Base-by-base conservation (phyloP, 2,113 vertebrate genomes). In the Octodon degus region DNA sequence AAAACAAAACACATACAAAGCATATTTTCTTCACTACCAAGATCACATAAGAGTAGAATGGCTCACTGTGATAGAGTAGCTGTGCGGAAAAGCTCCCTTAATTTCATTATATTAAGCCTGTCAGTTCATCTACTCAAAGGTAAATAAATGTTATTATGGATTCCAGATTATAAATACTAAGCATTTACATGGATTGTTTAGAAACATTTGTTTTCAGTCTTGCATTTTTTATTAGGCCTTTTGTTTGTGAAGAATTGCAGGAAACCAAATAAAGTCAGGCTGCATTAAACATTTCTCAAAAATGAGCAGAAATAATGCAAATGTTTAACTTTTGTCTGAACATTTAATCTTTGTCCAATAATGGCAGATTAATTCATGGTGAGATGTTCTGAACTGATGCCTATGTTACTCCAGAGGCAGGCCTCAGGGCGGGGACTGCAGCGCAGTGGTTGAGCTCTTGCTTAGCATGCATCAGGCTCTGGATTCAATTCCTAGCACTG, bases 211-310 rank as follows among this genome's bases (percentile, higher is more conserved):
- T 86, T 95, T 94, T 96, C 9, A 84, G 63, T 34, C 24, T 47
- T 1, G 1, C 11, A 86, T 96, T 80, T 97, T 96, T 32, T 24
- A 24, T 89, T 95, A 91, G 93, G 17, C 86, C 34, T 80, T 96
- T 63, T 96, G 6, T 83, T 96, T 94, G 25, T 95, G 97, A 63
- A 34, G 94, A 89, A 97, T 79, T 87, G 89, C 27, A 80, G 90
- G 58, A 83, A 83, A 68, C 37, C 81, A 96, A 77, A 58, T 87
- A 88, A 85, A 40, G 60, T 37, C 10, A 91, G 93, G 55, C 82
- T 79, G 4, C 22, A 17, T 47, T 62, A 47, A 89, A 37, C 43
- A n/a, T 32, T 87, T 92, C 37, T 82, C 85, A 62, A 79, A 72
- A 86, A 77, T 90, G 74, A 92, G 67, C 47, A 47, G 55, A 94